Percentiles rank a stretch among this genome's conserved stretches.
Evolutionary conservation across 1,140 invertebrate genomes (phyloP).

Genomic region (Aethina tumida): DNA sequence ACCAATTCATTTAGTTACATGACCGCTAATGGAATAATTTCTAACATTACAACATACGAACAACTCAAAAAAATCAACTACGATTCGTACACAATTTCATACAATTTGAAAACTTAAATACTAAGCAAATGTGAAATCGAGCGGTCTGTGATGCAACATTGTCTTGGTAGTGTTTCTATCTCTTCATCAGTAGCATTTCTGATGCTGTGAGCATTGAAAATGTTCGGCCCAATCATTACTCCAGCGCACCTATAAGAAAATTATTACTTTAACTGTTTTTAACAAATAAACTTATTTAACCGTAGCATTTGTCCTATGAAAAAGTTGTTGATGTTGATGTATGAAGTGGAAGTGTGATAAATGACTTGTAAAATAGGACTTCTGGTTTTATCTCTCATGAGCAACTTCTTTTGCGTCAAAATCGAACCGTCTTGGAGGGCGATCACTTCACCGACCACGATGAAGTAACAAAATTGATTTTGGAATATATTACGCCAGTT

Average conservation of each 20-base stretch:
- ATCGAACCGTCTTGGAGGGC: conserved; percentile 22
- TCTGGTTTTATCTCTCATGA: conserved; percentile 23
- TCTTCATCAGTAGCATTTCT: conserved; percentile 20
- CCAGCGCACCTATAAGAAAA: conserved; percentile 21
- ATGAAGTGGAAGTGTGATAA: conserved; percentile 19
- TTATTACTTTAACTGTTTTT: no score
- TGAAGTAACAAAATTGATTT: conserved; percentile 23
- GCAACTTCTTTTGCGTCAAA: conserved; percentile 21
- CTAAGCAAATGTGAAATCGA: conserved; percentile 12
- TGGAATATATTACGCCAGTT: conserved; percentile 25
- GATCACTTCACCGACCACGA: conserved; percentile 27
- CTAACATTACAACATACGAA: neutral
- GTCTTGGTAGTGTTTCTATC: conserved; percentile 18
- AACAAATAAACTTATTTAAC: no score
- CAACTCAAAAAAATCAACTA: neutral
- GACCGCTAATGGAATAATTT: neutral
- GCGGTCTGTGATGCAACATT: conserved; percentile 24
- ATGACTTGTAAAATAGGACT: conserved; percentile 26
- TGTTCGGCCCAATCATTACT: conserved; percentile 23
- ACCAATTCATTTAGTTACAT: no score
- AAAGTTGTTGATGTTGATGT: conserved; percentile 26
- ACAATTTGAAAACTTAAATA: no score
- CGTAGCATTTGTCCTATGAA: conserved; percentile 24
- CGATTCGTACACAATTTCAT: neutral
- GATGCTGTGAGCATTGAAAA: conserved; percentile 23